Evolutionary conservation across 1,140 invertebrate species (phyloP).

Genomic region (Laupala kohalensis): DNA sequence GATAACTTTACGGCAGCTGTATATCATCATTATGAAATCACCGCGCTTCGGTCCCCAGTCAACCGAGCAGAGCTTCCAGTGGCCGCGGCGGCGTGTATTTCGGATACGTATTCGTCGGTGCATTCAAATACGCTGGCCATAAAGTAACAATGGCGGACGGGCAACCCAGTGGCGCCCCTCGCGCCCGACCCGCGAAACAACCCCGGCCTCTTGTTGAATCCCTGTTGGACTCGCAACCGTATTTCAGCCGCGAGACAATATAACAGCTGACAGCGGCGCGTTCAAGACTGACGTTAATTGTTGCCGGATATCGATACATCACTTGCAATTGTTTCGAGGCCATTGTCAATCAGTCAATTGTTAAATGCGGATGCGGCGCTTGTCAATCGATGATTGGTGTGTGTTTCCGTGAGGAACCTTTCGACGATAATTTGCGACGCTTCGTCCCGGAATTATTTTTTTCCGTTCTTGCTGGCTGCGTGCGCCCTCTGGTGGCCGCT

Average conservation of each 20-base stretch:
- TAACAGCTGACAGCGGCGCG: background rate
- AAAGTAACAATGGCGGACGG: background rate
- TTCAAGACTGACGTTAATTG: background rate
- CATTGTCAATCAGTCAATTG: background rate
- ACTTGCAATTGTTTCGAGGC: background rate
- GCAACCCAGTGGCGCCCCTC: too few relatives aligned
- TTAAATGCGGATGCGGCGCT: background rate
- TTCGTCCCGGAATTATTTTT: too few relatives aligned
- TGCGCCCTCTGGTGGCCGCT: background rate
- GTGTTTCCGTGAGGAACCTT: background rate
- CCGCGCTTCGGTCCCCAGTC: background rate
- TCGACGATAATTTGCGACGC: background rate
- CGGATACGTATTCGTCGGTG: background rate
- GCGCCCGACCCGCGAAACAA: too few relatives aligned
- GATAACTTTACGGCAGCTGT: background rate
- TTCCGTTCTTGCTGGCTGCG: background rate
- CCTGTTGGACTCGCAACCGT: background rate
- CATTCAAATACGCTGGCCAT: background rate
- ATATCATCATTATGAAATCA: background rate
- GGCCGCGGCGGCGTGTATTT: background rate
- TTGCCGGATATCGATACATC: background rate
- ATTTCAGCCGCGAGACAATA: background rate
- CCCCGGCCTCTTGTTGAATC: background rate
- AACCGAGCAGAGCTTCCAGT: background rate
- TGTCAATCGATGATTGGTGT: background rate